Evolutionary conservation across 2,113 vertebrate species (phyloP), one percentile per base, ranked within the genome.

Genomic region (Anarrhichthys ocellatus): DNA sequence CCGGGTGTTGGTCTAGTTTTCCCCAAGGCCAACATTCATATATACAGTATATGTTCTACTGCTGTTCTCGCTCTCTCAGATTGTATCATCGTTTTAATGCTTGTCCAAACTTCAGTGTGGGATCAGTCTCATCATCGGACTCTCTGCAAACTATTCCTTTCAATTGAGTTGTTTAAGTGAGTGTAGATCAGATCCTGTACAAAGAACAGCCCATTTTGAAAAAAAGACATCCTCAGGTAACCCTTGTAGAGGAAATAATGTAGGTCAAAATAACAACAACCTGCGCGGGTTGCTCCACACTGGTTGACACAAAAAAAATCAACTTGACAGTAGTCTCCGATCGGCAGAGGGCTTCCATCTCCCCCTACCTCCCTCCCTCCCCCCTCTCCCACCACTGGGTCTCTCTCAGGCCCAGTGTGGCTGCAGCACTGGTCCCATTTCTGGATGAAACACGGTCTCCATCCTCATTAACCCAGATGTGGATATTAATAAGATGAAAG

Each of bases 381-480:
- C 1, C 40, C 69, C 24, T n/a, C 44, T 48, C 69, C 64, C 59
- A 75, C 44, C 48, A 69, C 68, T 69, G 64, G 29, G 61, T 66
- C 46, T 78, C 76, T 76, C 65, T 68, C 81, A 73, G 80, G 68
- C 79, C 84, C 75, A 66, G 83, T 67, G 83, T 85, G 87, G 82
- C 81, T 84, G 59, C 54, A 85, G 84, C 68, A 77, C 81, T 87
- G 89, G 81, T 92, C 90, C 87, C 86, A 91, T 91, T 94, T 92
- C 87, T 88, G 73, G 80, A 91, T 81, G 87, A 88, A 91, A 90
- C 84, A 62, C 54, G 85, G 92, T 93, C 94, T 95, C 94, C 59
- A 82, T 94, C 86, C 94, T 95, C 93, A 96, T 96, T 95, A 96
- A 95, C 95, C 95, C 93, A 95, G 89, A 95, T 95, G 92, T 92